Evolutionary conservation across 2,113 vertebrate genomes (phyloP), one percentile per base, ranked within the genome.

Genomic region (Litocranius walleri): DNA sequence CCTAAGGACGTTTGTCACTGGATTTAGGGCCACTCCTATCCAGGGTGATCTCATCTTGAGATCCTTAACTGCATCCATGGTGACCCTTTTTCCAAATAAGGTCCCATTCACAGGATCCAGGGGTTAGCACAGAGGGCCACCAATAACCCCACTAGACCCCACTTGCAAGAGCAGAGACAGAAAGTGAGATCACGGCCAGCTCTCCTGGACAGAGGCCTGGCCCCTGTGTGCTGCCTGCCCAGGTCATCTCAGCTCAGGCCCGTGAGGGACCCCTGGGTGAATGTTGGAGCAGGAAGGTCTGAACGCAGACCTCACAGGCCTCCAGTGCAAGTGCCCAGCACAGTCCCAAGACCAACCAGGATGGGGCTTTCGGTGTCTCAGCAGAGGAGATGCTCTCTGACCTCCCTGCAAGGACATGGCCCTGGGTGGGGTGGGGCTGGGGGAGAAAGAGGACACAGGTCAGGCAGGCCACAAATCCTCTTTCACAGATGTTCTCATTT

Each of bases 221-320:
- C 27, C 23, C 33, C 10, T 0, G 5, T 2, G 59, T 5, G 25
- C 48, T 21, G 12, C 33, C 36, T 52, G 10, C 57, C 81, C 0
- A 0, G 19, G 21, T 30, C 43, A 0, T 25, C 59, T 64, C 30
- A 45, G 17, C 21, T 45, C 19, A 13, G 29, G 29, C 78, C 80
- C 6, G 5, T 19, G 6, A 43, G 2, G 4, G 62, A 36, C 64
- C 64, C 50, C 16, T 8, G 4, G 5, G 19, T 16, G 33, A 45
- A 45, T 0, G 71, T 5, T 1, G 1, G 19, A 27, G 14, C 14
- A 12, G 21, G 21, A 17, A 25, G 40, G 9, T 9, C 27, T 6
- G 30, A 1, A 25, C 0, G 0, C 40, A 11, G 88, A 80, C 19
- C 74, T 12, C 43, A 1, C 21, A 7, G 36, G 13, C 74, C 43